Base-by-base conservation (phyloP, 2,888 invertebrate species). In the Epistrophe eligans region DNA sequence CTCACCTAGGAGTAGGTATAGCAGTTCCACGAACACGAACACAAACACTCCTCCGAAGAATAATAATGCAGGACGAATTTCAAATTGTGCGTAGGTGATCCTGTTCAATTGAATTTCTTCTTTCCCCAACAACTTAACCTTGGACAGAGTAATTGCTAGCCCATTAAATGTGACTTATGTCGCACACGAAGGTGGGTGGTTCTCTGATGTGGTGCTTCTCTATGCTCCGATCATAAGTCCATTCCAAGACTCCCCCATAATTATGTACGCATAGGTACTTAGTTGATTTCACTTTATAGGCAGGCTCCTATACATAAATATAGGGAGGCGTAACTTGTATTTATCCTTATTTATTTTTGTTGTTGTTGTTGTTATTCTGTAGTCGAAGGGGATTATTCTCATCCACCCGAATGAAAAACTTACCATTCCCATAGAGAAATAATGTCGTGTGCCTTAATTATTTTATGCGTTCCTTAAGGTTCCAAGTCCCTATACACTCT, bases 161-260 rank as follows among this genome's bases (percentile, higher is more conserved):
- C 76, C 74, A 82, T 85, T 85, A 85, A 82, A 57, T 57, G 85
- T 77, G 77, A 79, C 70, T 77, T 64, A 82, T 77, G 77, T 77
- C 58, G 60, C 72, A 83, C 55, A 64, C 52, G 71, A 48, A 79
- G 60, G 58, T 72, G 52, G 45, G 60, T 13, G 40, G 40, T 1
- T 24, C 40, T 43, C 17, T 10, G n/a, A 17, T 50, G 58, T 19
- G 64, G 17, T 50, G 60, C 10, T 52, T 13, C 6, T 40, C 3
- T 57, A 50, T 17, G 72, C 19, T 19, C 38, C 9, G 71, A 67
- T 50, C 62, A 67, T 45, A 58, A 62, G 50, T 60, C 48, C 50
- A 70, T 35, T 58, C 43, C 24, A 28, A n/a, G 48, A 66, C 70
- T 71, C 83, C 81, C 73, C 50, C 19, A 67, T 77, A 80, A 73